Base-by-base conservation (phyloP, 2,797 vertebrate genomes). In the Phalanger gymnotis region DNA sequence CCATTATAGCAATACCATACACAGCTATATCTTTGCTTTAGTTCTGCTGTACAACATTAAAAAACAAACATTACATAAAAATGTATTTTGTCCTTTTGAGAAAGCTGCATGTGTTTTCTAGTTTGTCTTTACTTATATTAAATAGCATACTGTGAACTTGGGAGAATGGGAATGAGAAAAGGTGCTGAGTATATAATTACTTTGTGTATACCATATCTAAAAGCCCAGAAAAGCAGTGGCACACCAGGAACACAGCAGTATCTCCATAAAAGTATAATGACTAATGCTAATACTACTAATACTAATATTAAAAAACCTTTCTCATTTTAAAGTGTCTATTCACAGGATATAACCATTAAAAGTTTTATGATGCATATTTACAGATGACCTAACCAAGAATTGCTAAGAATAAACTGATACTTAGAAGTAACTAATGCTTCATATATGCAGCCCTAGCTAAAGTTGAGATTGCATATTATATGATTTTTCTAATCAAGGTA, bases 401-500 rank as follows among this genome's bases (percentile, higher is more conserved):
- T 94, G 95, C 92, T 57, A 97, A 89, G 51, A 14, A 94, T 87
- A 95, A 94, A 96, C 81, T 95, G 56, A 97, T 90, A 87, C 61
- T 95, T 94, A 47, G 30, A 54, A 40, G 34, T 30, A 96, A 47
- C 34, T 94, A 58, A 97, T 94, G 94, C 95, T 89, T 55, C 93
- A 95, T 93, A 27, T 90, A 51, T 51, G 56, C 47, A 87, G 58
- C 34, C 97, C 53, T 96, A 95, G 96, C 96, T 96, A 96, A 81
- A 96, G 54, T 91, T 81, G 91, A 97, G 97, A 97, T 94, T 95
- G 30, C 90, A 96, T 54, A 90, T 95, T 96, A 89, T 94, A 93
- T 91, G 90, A 51, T n/a, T 96, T 97, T 96, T 91, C 89, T 57
- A 90, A 96, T 96, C 66, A 96, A 96, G 96, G 95, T 96, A 97